A percentile compares a stretch with the other conserved stretches of the same genome.
Evolutionary conservation across 2,113 vertebrate genomes (phyloP).

Genomic region (Sinocyclocheilus grahami): DNA sequence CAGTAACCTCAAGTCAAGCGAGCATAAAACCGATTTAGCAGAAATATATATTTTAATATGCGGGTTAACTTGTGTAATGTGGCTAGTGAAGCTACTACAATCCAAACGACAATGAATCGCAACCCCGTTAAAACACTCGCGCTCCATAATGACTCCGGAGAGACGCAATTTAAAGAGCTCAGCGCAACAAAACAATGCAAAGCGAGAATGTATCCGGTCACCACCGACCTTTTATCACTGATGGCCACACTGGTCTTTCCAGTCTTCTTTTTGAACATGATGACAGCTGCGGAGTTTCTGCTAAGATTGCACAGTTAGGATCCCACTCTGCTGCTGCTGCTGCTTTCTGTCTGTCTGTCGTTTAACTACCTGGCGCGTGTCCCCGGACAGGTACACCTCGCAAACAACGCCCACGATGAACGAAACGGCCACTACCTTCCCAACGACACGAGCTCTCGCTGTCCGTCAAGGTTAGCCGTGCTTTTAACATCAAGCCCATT

Average conservation of each 20-base stretch:
- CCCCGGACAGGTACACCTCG: constrained; percentile 26
- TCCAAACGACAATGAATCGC: background rate
- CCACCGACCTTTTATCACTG: constrained; percentile 58
- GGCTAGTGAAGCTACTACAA: background rate
- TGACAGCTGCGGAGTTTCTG: constrained; percentile 53
- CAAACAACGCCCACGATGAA: constrained; percentile 19
- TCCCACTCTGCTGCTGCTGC: background rate
- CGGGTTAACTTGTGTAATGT: too few species aligned
- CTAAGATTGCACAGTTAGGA: background rate
- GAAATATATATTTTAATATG: background rate
- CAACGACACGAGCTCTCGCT: constrained; percentile 31
- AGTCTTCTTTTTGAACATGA: constrained; percentile 69
- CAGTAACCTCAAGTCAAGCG: background rate
- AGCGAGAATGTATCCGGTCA: background rate
- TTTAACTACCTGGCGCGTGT: background rate
- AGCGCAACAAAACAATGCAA: background rate
- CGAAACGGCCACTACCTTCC: constrained; percentile 8
- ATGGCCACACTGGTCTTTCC: constrained; percentile 56
- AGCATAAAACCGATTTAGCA: background rate
- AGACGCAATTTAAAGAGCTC: background rate
- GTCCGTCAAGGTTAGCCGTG: background rate
- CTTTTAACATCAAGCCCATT: constrained; percentile 23
- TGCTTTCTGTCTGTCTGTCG: background rate
- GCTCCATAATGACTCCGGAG: background rate
- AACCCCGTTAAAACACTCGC: background rate